Evolutionary conservation across 2,888 invertebrate species (phyloP), one percentile per base, ranked within the genome.

Genomic region (Alloplasta piceator): DNA sequence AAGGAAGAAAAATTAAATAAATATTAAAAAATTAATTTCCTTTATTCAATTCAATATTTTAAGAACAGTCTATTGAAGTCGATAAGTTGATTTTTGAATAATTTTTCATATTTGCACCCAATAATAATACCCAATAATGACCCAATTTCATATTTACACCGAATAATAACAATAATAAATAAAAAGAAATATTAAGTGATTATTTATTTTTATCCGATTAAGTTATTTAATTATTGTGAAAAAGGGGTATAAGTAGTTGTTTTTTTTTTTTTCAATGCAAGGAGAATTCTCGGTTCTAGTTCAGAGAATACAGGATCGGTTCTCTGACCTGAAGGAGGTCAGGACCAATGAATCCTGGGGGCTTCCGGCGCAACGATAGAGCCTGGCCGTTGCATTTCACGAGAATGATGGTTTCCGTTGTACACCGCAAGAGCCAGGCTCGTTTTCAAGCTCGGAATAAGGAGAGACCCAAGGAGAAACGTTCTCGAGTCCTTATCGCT

Each of bases 321-420:
- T 71, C 60, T 41, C 55, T 56, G 76, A 76, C 80, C 80, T 41
- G 76, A 72, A 68, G 67, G 76, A 76, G 63, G 67, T 63, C 72
- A 64, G 60, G 26, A 67, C 61, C 80, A 72, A 80, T 80, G 76
- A 80, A 80, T 80, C 72, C 71, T 80, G 41, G 36, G 9, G 68
- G 71, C 76, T 78, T 79, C 76, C 82, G 81, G 77, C 39, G 75
- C 80, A 82, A 75, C 75, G 74, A 60, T 26, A 26, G 72, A 64
- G 55, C n/a, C 16, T 68, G 68, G 66, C 66, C 76, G 81, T 72
- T 83, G 81, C 77, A 84, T 82, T 82, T 72, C 68, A 75, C 67
- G 68, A 83, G 82, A 84, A 83, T 84, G 83, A 84, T 84, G 84
- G 82, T 78, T 84, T 84, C 84, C 84, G 83, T 76, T 84, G 64